Base-by-base conservation (phyloP, 2,888 invertebrate species). In the Muschampia plurimacula region DNA sequence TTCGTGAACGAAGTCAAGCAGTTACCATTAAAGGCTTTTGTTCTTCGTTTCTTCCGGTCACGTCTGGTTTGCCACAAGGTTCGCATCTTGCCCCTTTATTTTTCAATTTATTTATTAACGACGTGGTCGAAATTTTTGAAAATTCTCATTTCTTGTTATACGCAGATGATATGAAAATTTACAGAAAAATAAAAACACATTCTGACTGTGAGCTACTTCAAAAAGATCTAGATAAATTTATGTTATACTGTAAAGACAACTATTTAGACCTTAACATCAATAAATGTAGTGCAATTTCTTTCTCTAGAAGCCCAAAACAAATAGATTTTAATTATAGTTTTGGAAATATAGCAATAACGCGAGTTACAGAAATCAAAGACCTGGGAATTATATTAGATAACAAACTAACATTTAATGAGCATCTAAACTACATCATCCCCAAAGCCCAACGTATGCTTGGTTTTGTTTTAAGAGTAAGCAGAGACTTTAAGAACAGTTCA, bases 21-120 rank as follows among this genome's bases (percentile, higher is more conserved):
- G 64, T 64, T 4, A 15, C 28, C 9, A 64, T 64, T 4, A 63
- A 63, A 46, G 64, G 64, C 12, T 46, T 13, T 9, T 64, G 64
- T 13, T 64, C 64, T 13, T 7, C 63, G 6, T 63, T 41, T 22
- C 44, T 44, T 8, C 63, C 63, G 12, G 44, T 60, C 9, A 60
- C 60, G 8, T 62, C 28, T 28, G 28, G 28, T 2, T 28, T 28
- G 28, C 28, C 28, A 28, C 28, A 28, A 28, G 28, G 28, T 28
- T 64, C 64, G 7, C 64, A 64, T 46, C 13, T 64, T 12, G 64
- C 64, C 28, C 64, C 64, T 64, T n/a, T 64, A 9, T 28, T 64
- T 12, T 64, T 64, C 28, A 64, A 64, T 63, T 15, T 64, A 64
- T 64, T 64, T 46, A 46, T 64, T 15, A 64, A 64, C 8, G 46